phyloP scores from a whole-genome alignment of 2,113 vertebrate species.

The Indri indri region DNA sequence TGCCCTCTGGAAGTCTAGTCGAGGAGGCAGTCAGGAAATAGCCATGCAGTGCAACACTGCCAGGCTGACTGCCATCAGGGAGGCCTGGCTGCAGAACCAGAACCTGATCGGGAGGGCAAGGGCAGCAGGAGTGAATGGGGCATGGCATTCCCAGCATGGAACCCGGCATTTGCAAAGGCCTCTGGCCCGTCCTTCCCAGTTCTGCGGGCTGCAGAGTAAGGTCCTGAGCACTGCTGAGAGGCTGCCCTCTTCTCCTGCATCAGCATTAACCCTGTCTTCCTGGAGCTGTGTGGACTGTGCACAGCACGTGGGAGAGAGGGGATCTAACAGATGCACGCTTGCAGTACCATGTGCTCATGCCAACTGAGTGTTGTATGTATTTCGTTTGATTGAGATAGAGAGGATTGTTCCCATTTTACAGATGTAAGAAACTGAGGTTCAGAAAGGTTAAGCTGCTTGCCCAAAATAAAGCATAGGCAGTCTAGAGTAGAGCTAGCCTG shows the following conservation, averaged over 20 bases:
- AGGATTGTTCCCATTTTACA: background rate
- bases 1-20: background rate
- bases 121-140: background rate
- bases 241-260: background rate
- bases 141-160: accelerated
- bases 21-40: background rate
- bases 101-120: no score
- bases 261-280: background rate
- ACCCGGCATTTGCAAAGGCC: background rate
- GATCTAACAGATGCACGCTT: background rate
- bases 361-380: background rate
- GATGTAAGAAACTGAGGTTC: background rate
- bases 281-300: background rate
- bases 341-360: background rate
- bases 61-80: background rate
- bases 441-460: background rate
- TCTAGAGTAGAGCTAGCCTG: background rate
- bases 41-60: background rate
- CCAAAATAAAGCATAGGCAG: background rate
- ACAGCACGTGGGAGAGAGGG: background rate
- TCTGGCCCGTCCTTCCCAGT: background rate
- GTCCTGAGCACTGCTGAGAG: background rate
- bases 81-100: background rate
- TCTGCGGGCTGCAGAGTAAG: accelerated
- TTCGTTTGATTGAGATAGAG: background rate